Base-by-base conservation (phyloP, 1,140 invertebrate species). In the Calephelis nemesis region DNA sequence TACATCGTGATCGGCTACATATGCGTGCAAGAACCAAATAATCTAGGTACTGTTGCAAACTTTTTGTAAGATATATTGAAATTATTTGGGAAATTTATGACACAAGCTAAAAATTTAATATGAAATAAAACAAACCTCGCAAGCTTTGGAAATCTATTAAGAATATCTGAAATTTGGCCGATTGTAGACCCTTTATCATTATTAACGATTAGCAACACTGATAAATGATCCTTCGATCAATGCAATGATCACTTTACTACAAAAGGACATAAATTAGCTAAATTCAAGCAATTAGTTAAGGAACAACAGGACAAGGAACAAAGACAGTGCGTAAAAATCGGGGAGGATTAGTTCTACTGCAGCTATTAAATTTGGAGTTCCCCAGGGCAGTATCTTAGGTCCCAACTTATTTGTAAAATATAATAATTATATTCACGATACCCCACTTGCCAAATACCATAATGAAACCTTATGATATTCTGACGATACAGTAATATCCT, bases 141-240 rank as follows among this genome's bases (percentile, higher is more conserved):
- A 71, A 30, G 39, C 62, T 77, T 5, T 77, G 76, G 76, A 62
- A 67, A 47, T 63, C 71, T 6, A 72, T 77, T 19, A 75, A 62
- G 67, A 19, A 19, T 1, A 63, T 12, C 62, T 19, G 76, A 58
- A n/a, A 66, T 4, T 49, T 52, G 7, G 8, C 4, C 7, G n/a
- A 19, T 19, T 19, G 15, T 19, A 19, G 15, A 19, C 15, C 15
- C 52, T 19, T 10, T 10, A 8, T 7, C 9, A 9, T 19, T 54
- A 19, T 13, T 54, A 6, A 10, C 52, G 1, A 19, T 19, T 30
- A 13, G 12, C 9, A 40, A 73, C 13, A 7, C 30, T 7, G 15
- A 15, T 52, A 15, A 13, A 6, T 15, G 39, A 6, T 54, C 49
- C 8, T 12, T 71, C 9, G 47, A 76, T 49, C 19, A n/a, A 19